phyloP scores from a whole-genome alignment of 2,888 invertebrate genomes.

The Agonopterix alstromeriana region DNA sequence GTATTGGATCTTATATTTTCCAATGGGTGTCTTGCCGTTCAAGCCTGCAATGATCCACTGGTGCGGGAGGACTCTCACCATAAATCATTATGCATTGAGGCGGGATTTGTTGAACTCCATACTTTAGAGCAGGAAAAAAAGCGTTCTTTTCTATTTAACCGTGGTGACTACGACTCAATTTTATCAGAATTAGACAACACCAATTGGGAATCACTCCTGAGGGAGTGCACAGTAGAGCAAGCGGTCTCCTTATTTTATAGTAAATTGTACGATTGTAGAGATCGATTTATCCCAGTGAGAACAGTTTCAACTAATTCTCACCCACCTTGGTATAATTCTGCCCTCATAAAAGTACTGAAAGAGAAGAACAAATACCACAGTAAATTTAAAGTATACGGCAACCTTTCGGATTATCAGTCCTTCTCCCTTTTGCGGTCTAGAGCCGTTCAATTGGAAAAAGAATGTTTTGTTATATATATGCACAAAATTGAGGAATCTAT shows the following conservation, averaged over 20 bases:
- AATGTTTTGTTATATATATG: constrained; percentile 2
- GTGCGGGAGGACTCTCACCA: constrained; percentile 8
- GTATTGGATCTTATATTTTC: constrained; percentile 10
- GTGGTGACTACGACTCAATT: constrained; percentile 6
- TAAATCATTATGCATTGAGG: constrained; percentile 3
- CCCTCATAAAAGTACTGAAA: constrained; percentile 14
- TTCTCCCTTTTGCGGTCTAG: constrained; percentile 1
- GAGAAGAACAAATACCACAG: constrained; percentile 9
- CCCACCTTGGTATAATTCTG: constrained; percentile 14
- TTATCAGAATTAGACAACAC: background rate
- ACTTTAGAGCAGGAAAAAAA: background rate
- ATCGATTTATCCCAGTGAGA: constrained; percentile 7
- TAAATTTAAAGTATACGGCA: constrained; percentile 9
- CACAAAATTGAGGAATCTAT: constrained; percentile 1
- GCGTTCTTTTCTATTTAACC: constrained; percentile 5
- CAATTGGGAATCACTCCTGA: constrained; percentile 2
- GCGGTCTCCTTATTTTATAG: constrained; percentile 6
- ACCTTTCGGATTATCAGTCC: constrained; percentile 4
- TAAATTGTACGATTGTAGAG: constrained; percentile 1
- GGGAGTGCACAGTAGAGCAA: background rate
- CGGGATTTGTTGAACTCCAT: background rate
- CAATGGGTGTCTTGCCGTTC: constrained; percentile 2
- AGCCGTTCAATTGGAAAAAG: background rate
- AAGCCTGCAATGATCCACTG: background rate
- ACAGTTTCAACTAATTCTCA: background rate